Evolutionary conservation across 2,888 invertebrate genomes (phyloP), one percentile per base, ranked within the genome.

Genomic region (Sclerodermus sp.): DNA sequence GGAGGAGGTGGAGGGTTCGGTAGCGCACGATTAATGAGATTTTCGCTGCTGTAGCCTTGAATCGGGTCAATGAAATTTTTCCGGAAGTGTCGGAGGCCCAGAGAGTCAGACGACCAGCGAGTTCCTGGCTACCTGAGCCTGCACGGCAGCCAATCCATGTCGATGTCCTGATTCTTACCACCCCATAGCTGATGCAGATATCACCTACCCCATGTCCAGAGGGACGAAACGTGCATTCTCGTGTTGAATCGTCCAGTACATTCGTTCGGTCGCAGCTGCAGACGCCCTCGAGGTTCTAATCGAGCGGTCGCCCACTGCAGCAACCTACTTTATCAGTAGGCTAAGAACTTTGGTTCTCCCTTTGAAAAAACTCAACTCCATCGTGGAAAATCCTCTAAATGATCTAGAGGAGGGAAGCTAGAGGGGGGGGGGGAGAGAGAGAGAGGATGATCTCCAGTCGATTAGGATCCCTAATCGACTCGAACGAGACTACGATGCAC

Each of bases 81-180:
- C 23, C 4, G 3, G 8, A 5, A 23, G 8, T 3, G 8, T 23
- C 23, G 23, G 23, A 23, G 4, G 23, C 23, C 23, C 23, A 5
- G 23, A 23, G 3, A 5, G 3, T 23, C 8, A 8, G 23, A 23
- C 23, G 23, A 8, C 23, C 23, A 8, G 23, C 23, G 8, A 49
- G 49, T 57, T 48, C 49, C 53, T 59, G 63, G 66, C 67, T 67
- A 70, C 64, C 70, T 62, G 39, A 62, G 59, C 51, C 36, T 32
- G 16, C 51, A 55, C 51, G 64, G 53, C 53, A 57, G 51, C 68
- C 70, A 70, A 65, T 70, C 67, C 70, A 70, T 70, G 55, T 57
- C 64, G 46, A 18, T 40, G 32, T 29, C 39, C 16, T 29, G 31
- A 18, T 42, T 9, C 15, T n/a, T 52, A 56, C 45, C 54, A 52